Base-by-base conservation (phyloP, 23 tunicate genomes). In the Styela clava region DNA sequence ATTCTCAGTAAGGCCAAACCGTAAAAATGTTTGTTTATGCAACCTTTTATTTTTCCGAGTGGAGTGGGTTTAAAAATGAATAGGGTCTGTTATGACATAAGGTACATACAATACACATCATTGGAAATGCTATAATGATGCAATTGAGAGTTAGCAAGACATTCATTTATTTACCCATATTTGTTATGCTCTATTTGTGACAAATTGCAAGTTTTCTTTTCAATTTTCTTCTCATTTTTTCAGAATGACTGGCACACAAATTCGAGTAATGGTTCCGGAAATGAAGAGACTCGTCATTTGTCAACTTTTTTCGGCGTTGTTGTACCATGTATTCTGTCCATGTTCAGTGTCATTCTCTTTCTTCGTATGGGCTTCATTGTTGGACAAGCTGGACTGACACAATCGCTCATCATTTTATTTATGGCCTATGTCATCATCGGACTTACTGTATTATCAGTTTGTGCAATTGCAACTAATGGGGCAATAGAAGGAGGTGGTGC, bases 401-500 rank as follows among this genome's bases (percentile, higher is more conserved):
- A 96, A 62, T 69, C 88, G 1, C 56, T 95, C 64, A 79, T 83
- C 5, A 89, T 89, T 87, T 69, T 96, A 16, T 22, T 87, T 25
- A 64, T 96, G 29, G 88, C 97, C 0, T 96, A 86, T 81, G 68
- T 84, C 18, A 96, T 96, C 56, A 96, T 96, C 74, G 90, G 83
- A 25, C 69, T 96, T 24, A 96, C 99, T 34, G 97, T 96, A 9
- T 64, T 87, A 33, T 96, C 99, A 12, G 68, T 96, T 61, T 96
- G 99, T 84, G 99, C 99, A 12, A 91, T 96, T 52, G 91, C 99
- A 1, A 96, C 99, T 2, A 96, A 96, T 96, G 99, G 99, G 16
- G 99, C 99, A 3, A 83, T 96, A 62, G 99, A 96, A 87, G 99
- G 97, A 21, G 99, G 99, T 24, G 99, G 99, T 22, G 99, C 99